These are phyloP conservation scores for Epizoanthus ramosus DNA, from an alignment of 92 coral and sea anemone species.

Conservation along the genomic window DNA sequence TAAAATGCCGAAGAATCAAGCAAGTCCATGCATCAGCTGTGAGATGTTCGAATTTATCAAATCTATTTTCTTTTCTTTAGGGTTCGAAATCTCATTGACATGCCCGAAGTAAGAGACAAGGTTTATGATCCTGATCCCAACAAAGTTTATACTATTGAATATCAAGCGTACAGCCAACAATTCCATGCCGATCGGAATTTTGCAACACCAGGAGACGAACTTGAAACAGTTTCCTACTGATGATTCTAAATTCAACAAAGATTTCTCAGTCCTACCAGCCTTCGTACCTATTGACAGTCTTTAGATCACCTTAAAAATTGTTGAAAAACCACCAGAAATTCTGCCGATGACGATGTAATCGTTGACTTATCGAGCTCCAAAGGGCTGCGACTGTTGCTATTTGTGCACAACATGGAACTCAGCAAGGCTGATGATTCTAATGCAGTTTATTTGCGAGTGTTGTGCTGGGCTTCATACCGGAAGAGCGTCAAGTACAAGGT, in stretches of 20 bases:
- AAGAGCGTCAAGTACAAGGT: conserved; percentile 70
- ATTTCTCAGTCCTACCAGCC: conserved; percentile 60
- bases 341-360: conserved; percentile 49
- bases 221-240: conserved; percentile 47
- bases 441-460: conserved; percentile 56
- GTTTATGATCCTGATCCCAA: conserved; percentile 53
- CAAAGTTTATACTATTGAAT: conserved; percentile 42
- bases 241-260: conserved; percentile 52
- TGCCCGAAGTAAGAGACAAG: conserved; percentile 59
- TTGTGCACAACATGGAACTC: conserved; percentile 60
- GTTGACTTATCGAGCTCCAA: conserved; percentile 66
- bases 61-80: conserved; percentile 36
- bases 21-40: too few species aligned
- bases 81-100: conserved; percentile 57
- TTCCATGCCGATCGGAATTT: too few species aligned
- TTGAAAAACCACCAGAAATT: conserved; percentile 61
- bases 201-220: too few species aligned
- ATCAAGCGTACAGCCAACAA: too few species aligned
- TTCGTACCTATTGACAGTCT: conserved; percentile 70
- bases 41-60: too few species aligned
- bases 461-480: conserved; percentile 72
- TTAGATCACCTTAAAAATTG: conserved; percentile 66
- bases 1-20: conserved; percentile 40
- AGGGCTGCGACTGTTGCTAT: conserved; percentile 54
- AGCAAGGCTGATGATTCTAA: conserved; percentile 42